These are phyloP conservation scores for Zosterops hypoxanthus DNA, from an alignment of 2,113 vertebrate genomes.

Conservation along the genomic window DNA sequence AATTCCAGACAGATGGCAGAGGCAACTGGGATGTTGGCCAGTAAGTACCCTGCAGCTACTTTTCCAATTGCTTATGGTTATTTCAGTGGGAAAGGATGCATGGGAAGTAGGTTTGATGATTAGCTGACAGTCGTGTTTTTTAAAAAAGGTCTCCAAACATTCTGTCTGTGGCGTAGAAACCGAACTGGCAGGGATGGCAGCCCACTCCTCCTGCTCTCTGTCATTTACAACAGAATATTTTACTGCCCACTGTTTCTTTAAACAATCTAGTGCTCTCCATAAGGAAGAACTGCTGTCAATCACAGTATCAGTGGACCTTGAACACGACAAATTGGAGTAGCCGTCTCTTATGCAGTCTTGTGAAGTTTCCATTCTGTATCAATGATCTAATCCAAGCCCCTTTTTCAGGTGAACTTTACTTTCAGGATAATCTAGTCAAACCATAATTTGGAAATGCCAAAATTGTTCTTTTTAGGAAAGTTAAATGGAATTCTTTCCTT, in stretches of 20 bases:
- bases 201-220: neutral
- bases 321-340: neutral
- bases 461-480: neutral
- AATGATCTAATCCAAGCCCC: neutral
- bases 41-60: neutral
- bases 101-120: neutral
- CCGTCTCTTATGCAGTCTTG: neutral
- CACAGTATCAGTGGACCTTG: neutral
- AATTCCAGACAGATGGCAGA: constrained; percentile 59
- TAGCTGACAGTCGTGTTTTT: neutral
- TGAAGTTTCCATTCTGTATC: neutral
- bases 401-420: neutral
- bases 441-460: neutral
- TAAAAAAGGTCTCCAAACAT: neutral
- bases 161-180: neutral
- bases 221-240: neutral
- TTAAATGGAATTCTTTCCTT: neutral
- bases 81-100: constrained; percentile 2
- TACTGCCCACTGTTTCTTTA: neutral
- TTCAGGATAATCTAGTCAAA: neutral
- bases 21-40: constrained; percentile 33
- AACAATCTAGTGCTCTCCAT: neutral
- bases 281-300: neutral
- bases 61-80: constrained; percentile 31
- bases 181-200: neutral